Percentiles rank a stretch among this genome's conserved stretches.
Conservation (phyloP, 2,113 vertebrate genomes). For the Psilopsiagon aymara region DNA sequence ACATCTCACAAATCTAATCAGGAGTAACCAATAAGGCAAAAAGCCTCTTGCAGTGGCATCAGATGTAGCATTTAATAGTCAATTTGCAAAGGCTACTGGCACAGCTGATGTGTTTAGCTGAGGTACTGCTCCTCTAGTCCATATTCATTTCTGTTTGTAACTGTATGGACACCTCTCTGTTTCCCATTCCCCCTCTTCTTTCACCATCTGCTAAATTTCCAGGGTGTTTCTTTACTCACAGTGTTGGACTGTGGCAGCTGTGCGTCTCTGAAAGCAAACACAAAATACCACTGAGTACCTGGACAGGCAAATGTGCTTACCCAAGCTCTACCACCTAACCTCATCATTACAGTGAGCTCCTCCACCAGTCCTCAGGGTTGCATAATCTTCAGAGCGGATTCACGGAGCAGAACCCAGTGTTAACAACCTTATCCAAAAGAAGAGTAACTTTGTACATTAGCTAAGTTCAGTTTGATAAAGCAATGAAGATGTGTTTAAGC, state of each 20-base stretch:
- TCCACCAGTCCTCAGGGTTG: background rate
- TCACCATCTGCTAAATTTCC: background rate
- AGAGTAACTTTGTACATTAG: background rate
- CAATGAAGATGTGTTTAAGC: background rate
- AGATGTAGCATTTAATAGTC: background rate
- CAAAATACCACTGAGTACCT: background rate
- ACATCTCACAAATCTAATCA: conserved; percentile 43
- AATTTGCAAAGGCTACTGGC: background rate
- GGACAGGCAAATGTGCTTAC: background rate
- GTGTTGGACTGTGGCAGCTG: background rate
- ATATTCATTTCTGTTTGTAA: background rate
- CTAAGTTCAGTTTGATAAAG: background rate
- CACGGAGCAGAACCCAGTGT: background rate
- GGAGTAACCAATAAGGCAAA: conserved; percentile 19
- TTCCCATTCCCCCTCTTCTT: background rate
- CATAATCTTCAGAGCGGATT: background rate
- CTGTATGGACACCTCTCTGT: background rate
- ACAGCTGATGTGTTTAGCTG: background rate
- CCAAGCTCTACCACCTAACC: background rate
- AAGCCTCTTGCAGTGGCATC: background rate
- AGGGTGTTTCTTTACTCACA: background rate
- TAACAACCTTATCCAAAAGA: background rate
- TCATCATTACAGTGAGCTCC: background rate
- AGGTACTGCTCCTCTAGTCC: background rate
- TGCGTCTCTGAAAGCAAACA: background rate